These are phyloP conservation scores for Saccostrea glomerata DNA, from an alignment of 1,140 invertebrate species.

Conservation along the genomic window DNA sequence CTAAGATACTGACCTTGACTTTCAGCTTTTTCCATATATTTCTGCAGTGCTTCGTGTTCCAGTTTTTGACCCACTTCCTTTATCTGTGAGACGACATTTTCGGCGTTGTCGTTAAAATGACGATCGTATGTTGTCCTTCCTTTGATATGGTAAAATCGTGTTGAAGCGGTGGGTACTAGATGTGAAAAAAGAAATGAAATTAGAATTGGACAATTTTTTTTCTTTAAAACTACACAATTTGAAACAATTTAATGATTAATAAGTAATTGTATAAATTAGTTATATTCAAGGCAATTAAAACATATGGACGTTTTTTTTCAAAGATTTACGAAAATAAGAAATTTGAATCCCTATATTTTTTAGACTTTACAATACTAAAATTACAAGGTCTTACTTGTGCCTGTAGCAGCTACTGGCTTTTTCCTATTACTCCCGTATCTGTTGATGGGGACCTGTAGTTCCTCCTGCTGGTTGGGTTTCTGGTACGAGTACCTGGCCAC, in stretches of 20 bases:
- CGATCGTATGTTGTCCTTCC: constrained; percentile 73
- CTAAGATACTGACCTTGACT: constrained; percentile 58
- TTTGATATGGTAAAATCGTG: constrained; percentile 64
- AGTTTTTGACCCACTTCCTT: constrained; percentile 66
- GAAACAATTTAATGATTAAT: not conserved
- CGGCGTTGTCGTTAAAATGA: constrained; percentile 71
- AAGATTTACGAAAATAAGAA: too few relatives aligned
- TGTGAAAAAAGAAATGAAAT: not conserved
- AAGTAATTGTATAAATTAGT: too few relatives aligned
- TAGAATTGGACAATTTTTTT: too few relatives aligned
- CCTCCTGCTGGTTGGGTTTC: constrained; percentile 60
- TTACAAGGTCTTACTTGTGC: constrained; percentile 66
- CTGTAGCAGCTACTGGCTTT: constrained; percentile 64
- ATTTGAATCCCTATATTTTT: too few relatives aligned
- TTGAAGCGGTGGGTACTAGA: constrained; percentile 72
- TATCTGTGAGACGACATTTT: constrained; percentile 63
- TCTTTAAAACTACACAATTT: not conserved
- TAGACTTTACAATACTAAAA: too few relatives aligned
- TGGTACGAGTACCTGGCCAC: constrained; percentile 70
- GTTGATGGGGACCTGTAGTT: constrained; percentile 62
- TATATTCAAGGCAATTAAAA: too few relatives aligned
- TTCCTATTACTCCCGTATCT: constrained; percentile 72
- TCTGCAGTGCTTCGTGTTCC: constrained; percentile 66
- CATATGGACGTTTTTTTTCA: not conserved
- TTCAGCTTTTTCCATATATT: constrained; percentile 60